Evolutionary conservation across 2,888 invertebrate species (phyloP), one percentile per base, ranked within the genome.

Genomic region (Erebia ligea): DNA sequence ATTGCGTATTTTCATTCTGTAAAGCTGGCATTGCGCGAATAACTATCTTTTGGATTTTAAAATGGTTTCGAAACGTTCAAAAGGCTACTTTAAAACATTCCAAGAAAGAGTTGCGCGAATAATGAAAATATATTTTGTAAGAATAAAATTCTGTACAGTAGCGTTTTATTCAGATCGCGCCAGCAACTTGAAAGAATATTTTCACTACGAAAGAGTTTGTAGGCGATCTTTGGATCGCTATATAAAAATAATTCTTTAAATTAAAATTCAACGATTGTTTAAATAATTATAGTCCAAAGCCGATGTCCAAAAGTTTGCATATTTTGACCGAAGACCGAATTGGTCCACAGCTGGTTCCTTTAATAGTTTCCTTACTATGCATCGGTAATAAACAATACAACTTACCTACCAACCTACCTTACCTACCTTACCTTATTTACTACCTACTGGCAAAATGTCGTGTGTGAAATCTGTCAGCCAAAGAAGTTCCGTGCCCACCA

Each of bases 61-160:
- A 56, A 56, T 56, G 21, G 25, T 56, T 56, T 13, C 56, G 4
- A 56, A 56, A 21, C 21, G 3, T 21, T 52, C 17, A 52, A 42
- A 42, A 42, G 8, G n/a, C n/a, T 52, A 8, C 52, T 6, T 52
- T 52, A 52, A 52, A 17, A 21, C 2, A 17, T 21, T 56, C 56
- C 56, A 19, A 21, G 56, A 56, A 56, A 19, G 17, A 56, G 56
- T 56, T 56, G 56, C 11, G 21, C 17, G 56, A 56, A 54, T 54
- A 54, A 50, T 13, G 56, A 56, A 56, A 21, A 19, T 56, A 13
- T 11, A 21, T 56, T 56, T 56, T 56, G 19, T 21, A 56, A 56
- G 56, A 21, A 10, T 21, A 56, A 56, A 56, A 56, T 50, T 50
- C 50, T 50, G 19, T 21, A 21, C 19, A 17, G 4, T 56, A 56